Conservation (phyloP, 1,140 invertebrate species). For the Meloidogyne floridensis region DNA sequence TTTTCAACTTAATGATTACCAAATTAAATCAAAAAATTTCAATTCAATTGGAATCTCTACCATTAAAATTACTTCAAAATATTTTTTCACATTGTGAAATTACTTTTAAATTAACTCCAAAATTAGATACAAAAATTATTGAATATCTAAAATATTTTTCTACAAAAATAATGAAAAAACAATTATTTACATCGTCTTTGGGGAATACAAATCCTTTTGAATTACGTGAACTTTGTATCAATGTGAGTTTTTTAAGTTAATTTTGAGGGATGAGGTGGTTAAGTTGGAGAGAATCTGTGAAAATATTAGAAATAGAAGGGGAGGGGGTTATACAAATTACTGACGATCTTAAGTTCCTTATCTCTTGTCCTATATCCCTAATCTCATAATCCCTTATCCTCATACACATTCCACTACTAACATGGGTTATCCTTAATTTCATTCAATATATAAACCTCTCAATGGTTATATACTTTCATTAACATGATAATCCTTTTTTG, state of each 20-base stretch:
- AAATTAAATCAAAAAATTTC: background rate
- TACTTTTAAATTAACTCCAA: constrained; percentile 2
- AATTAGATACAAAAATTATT: background rate
- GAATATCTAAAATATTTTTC: background rate
- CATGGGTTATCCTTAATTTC: too few species aligned
- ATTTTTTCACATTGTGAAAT: background rate
- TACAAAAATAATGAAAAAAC: background rate
- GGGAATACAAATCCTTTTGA: background rate
- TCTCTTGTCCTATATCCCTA: too few species aligned
- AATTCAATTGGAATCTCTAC: background rate
- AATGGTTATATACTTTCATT: too few species aligned
- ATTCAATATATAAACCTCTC: too few species aligned
- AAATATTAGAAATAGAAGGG: too few species aligned
- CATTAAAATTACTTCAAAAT: constrained; percentile 20
- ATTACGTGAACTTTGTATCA: background rate
- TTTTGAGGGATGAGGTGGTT: background rate
- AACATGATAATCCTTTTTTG: too few species aligned
- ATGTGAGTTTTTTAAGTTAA: background rate
- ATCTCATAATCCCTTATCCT: too few species aligned
- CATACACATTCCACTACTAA: too few species aligned
- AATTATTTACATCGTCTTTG: background rate
- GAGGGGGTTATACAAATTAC: too few species aligned
- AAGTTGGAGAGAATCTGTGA: too few species aligned
- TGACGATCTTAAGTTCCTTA: too few species aligned
- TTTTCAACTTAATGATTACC: background rate